A percentile compares a stretch with the other conserved stretches of the same genome.
phyloP scores from a whole-genome alignment of 2,888 invertebrate genomes.

The Yponomeuta malinellus region DNA sequence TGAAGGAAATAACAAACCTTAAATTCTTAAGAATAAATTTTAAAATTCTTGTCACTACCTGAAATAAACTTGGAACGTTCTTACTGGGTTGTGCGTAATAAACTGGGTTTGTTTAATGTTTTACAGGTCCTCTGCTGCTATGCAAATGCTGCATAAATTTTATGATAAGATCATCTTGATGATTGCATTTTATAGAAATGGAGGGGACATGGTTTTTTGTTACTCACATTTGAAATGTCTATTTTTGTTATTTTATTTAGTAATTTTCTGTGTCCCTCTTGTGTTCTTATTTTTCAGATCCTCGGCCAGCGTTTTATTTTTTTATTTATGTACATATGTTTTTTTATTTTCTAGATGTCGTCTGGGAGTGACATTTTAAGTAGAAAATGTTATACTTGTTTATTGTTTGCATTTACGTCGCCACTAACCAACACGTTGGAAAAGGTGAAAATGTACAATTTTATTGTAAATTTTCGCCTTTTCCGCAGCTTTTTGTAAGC shows the following conservation, averaged over 20 bases:
- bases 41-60: too few relatives aligned
- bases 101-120: conserved; percentile 16
- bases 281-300: conserved; percentile 21
- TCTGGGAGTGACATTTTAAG: background rate
- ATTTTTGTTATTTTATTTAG: conserved; percentile 30
- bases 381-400: conserved; percentile 2
- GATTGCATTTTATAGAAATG: conserved; percentile 59
- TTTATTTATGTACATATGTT: background rate
- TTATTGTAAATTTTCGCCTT: conserved; percentile 45
- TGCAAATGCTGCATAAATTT: conserved; percentile 14
- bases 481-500: conserved; percentile 34
- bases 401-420: conserved; percentile 22
- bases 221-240: conserved; percentile 58
- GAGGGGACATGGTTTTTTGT: conserved; percentile 38
- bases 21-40: too few relatives aligned
- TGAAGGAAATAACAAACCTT: too few relatives aligned
- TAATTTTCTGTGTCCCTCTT: conserved; percentile 18
- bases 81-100: too few relatives aligned
- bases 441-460: conserved; percentile 37
- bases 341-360: conserved; percentile 7
- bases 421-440: conserved; percentile 53
- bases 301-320: conserved; percentile 16
- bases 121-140: conserved; percentile 33
- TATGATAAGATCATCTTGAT: conserved; percentile 8
- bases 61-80: too few relatives aligned